These are phyloP conservation scores for Anniella stebbinsi DNA, from an alignment of 2,797 vertebrate genomes.

Conservation along the genomic window DNA sequence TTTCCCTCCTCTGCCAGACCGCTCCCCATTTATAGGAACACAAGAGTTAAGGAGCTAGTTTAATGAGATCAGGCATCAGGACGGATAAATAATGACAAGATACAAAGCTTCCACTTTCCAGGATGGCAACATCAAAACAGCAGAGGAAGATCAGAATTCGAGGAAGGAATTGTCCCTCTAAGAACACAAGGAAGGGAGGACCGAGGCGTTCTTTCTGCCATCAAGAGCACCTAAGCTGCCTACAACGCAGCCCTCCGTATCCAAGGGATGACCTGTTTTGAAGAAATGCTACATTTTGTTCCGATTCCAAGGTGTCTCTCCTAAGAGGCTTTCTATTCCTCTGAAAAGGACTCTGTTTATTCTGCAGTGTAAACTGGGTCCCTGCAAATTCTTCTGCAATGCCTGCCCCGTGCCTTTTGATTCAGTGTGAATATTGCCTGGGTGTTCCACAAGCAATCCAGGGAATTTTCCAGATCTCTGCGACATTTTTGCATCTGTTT, in stretches of 20 bases:
- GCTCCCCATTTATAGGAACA: neutral
- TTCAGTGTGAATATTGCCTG: neutral
- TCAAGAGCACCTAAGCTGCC: neutral
- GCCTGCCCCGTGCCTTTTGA: neutral
- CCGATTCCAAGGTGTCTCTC: neutral
- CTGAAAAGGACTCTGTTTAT: neutral
- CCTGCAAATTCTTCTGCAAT: conserved; percentile 17
- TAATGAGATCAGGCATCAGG: conserved; percentile 71
- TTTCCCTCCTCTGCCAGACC: neutral
- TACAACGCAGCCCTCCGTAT: neutral
- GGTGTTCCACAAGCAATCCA: rapidly evolving
- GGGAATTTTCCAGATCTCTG: neutral
- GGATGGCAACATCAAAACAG: conserved; percentile 57
- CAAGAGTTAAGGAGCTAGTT: conserved; percentile 57
- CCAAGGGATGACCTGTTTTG: neutral
- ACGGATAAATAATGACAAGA: conserved; percentile 71
- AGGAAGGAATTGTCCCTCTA: conserved; percentile 48
- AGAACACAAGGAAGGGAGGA: conserved; percentile 13
- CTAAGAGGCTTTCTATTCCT: neutral
- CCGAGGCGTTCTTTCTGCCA: conserved; percentile 11
- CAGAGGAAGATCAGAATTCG: conserved; percentile 50
- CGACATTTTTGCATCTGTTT: neutral
- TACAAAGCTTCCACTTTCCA: conserved; percentile 52
- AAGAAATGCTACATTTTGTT: neutral
- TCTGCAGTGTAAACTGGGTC: neutral